Evolutionary conservation across 2,113 vertebrate genomes (phyloP), one percentile per base, ranked within the genome.

Genomic region (Ranitomeya imitator): DNA sequence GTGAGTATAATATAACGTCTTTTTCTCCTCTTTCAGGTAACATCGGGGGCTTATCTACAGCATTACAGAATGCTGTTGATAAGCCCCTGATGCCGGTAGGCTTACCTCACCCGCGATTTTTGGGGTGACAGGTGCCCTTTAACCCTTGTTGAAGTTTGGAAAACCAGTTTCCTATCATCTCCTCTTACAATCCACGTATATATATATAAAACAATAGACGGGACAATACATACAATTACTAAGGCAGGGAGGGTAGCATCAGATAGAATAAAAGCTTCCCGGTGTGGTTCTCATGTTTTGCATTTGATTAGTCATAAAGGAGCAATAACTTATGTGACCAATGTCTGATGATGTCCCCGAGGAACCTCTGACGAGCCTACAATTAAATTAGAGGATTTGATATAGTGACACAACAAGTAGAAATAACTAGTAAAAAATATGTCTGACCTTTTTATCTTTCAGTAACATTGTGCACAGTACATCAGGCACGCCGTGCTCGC

Each of bases 401-500:
- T 60, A 23, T 0, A 23, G n/a, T 79, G 77, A 37, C 18, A 65
- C 45, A 63, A 63, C 16, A 82, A 19, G 80, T 23, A 19, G 11
- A 55, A 61, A 57, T 59, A 80, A 80, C 55, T 59, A 59, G 52
- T 1, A 54, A 45, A 65, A 45, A 45, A 31, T 51, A 65, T 82
- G 65, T 82, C 65, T 65, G 65, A 55, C 83, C 51, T 73, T 85
- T 76, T 63, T 61, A 26, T 65, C 84, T 57, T 65, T 59, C 23
- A 59, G 23, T 57, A 57, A 85, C 37, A 71, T 31, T 77, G 18
- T 60, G 16, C 84, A 59, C 52, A 60, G 69, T 77, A 37, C 54
- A 85, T 60, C 71, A 76, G n/a, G 23, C 55, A n/a, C 71, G 23
- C 15, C 4, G n/a, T 21, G 85, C 85, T 86, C 37, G 85, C 85